These are phyloP conservation scores for Amphiduros pacificus DNA, from an alignment of 2,888 invertebrate genomes.

Conservation along the genomic window DNA sequence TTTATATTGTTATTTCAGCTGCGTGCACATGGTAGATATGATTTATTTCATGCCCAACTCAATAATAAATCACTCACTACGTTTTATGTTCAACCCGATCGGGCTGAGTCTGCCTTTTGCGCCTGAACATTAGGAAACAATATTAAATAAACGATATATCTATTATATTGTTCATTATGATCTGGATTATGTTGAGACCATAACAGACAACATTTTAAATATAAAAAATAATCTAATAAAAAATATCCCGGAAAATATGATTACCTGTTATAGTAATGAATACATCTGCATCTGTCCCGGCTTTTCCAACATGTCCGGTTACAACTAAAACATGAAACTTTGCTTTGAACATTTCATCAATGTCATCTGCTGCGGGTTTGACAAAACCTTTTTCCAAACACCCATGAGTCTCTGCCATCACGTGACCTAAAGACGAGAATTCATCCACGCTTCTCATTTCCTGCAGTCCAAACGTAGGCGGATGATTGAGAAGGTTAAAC, in stretches of 20 bases:
- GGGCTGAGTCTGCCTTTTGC: no score
- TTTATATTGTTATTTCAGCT: no score
- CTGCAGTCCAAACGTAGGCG: slow-evolving; percentile 11
- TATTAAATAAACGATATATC: no score
- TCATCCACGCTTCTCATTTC: slow-evolving; percentile 6
- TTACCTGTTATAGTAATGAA: slow-evolving; percentile 27
- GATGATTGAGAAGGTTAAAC: slow-evolving; percentile 17
- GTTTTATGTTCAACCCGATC: no score
- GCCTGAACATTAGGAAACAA: no score
- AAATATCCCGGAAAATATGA: not conserved
- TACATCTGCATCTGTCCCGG: slow-evolving; percentile 29
- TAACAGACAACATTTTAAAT: not conserved
- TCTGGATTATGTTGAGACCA: not conserved
- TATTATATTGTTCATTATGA: no score
- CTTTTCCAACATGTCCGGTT: slow-evolving; percentile 20
- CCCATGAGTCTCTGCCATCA: slow-evolving; percentile 9
- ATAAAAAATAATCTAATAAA: not conserved
- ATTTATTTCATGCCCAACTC: no score
- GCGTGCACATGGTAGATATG: no score
- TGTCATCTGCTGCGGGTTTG: not conserved
- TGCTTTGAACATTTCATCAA: not conserved
- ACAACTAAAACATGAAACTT: slow-evolving; percentile 11
- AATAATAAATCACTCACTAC: no score
- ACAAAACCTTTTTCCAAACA: not conserved
- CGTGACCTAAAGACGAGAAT: slow-evolving; percentile 18